Conservation (phyloP, 2,888 invertebrate genomes). For the Dryomyza anilis region DNA sequence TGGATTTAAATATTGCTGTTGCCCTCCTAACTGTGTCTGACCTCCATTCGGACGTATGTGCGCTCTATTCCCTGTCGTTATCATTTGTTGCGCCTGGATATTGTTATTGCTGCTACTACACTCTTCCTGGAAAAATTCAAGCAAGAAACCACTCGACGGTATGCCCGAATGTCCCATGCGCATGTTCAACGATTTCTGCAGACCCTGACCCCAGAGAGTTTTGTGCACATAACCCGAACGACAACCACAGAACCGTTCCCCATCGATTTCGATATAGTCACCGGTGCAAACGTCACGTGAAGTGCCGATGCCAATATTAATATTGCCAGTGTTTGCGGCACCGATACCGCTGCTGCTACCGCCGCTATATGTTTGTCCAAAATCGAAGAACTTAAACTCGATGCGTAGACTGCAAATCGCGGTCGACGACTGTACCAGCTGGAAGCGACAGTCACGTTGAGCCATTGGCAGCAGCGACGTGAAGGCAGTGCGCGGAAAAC, state of each 20-base stretch:
- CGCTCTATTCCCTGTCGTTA: not conserved
- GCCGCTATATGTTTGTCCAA: constrained; percentile 53
- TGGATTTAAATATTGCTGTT: no score
- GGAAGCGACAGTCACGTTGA: constrained; percentile 63
- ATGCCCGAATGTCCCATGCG: constrained; percentile 60
- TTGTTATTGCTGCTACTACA: constrained; percentile 50
- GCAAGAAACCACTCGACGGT: constrained; percentile 63
- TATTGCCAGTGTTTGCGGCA: constrained; percentile 23
- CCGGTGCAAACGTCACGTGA: constrained; percentile 55
- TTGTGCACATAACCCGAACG: constrained; percentile 56
- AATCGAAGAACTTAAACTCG: constrained; percentile 65
- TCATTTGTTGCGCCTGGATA: not conserved
- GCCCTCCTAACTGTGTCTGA: no score
- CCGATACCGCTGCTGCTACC: constrained; percentile 1
- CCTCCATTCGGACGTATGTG: no score
- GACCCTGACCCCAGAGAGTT: constrained; percentile 50
- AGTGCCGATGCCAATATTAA: constrained; percentile 27
- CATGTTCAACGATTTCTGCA: constrained; percentile 61
- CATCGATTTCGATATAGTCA: constrained; percentile 66
- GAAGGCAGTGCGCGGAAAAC: constrained; percentile 63
- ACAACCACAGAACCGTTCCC: constrained; percentile 66
- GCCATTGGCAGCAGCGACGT: constrained; percentile 48
- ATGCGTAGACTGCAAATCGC: constrained; percentile 65
- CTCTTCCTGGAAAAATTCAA: constrained; percentile 66
- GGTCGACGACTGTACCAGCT: constrained; percentile 62